Evolutionary conservation across 2,797 vertebrate species (phyloP).

Genomic region (Enteromius thamalakanensis): DNA sequence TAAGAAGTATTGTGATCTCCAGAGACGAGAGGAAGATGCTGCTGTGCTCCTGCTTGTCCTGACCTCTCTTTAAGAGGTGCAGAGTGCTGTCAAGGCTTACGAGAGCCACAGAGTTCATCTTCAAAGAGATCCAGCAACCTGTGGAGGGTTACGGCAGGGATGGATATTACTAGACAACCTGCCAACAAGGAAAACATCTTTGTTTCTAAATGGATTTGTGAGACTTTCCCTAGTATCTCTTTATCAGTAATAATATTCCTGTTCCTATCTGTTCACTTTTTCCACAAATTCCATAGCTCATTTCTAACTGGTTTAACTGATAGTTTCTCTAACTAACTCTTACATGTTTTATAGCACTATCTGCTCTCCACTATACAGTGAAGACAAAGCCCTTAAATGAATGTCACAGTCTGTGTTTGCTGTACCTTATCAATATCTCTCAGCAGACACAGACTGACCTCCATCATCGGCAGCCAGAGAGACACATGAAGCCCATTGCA

Average conservation of each 20-base stretch:
- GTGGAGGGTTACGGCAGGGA: constrained; percentile 17
- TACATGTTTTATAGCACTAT: not conserved
- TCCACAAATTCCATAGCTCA: not conserved
- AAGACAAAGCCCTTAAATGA: constrained; percentile 8
- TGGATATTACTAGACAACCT: not conserved
- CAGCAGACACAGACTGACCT: not conserved
- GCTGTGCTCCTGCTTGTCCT: constrained; percentile 42
- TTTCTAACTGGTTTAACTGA: not conserved
- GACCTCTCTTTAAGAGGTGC: constrained; percentile 45
- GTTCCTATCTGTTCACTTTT: not conserved
- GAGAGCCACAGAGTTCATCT: constrained; percentile 55
- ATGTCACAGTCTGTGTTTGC: not conserved
- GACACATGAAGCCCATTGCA: not conserved
- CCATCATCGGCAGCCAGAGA: constrained; percentile 1
- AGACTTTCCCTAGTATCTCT: not conserved
- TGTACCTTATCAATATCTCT: constrained; percentile 9
- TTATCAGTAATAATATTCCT: not conserved
- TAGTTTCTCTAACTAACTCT: not conserved
- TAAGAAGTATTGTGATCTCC: constrained; percentile 57
- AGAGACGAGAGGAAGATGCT: constrained; percentile 60
- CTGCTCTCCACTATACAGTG: not conserved
- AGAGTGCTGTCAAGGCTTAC: constrained; percentile 60
- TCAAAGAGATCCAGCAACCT: constrained; percentile 54
- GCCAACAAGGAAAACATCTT: constrained; percentile 3
- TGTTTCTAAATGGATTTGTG: constrained; percentile 29